Conservation (phyloP, 2,888 invertebrate species). For the Drosophila hamatofila region DNA sequence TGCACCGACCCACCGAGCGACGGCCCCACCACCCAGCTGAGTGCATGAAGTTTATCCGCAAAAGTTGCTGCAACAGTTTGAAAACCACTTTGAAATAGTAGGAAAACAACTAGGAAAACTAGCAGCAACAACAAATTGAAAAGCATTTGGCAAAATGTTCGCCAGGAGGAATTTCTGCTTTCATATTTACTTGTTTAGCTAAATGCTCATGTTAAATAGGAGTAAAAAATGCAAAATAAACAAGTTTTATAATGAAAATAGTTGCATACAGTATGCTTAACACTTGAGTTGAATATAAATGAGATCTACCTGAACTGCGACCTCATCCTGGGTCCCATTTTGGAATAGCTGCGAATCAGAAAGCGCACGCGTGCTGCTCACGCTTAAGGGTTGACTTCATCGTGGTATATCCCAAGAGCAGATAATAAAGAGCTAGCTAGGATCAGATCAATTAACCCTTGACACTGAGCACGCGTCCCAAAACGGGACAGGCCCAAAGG, state of each 20-base stretch:
- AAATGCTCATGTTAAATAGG: constrained; percentile 23
- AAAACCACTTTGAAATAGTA: constrained; percentile 40
- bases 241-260: constrained; percentile 21
- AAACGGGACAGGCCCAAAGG: constrained; percentile 44
- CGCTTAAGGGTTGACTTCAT: constrained; percentile 64
- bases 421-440: constrained; percentile 44
- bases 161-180: constrained; percentile 25
- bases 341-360: constrained; percentile 44
- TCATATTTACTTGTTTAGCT: constrained; percentile 35
- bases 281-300: constrained; percentile 7
- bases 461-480: constrained; percentile 52
- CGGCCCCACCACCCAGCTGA: background rate
- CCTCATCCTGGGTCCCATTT: constrained; percentile 57
- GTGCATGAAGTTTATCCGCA: constrained; percentile 52
- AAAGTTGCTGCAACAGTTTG: constrained; percentile 37
- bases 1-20: background rate
- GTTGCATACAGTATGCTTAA: constrained; percentile 4
- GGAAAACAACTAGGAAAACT: constrained; percentile 4
- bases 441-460: constrained; percentile 71
- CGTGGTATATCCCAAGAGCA: constrained; percentile 44
- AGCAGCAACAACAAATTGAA: constrained; percentile 32
- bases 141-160: constrained; percentile 37
- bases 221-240: constrained; percentile 1
- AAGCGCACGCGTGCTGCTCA: constrained; percentile 68
- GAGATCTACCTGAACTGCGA: constrained; percentile 14